phyloP scores from a whole-genome alignment of 2,797 vertebrate species.

The Geotrypetes seraphini region DNA sequence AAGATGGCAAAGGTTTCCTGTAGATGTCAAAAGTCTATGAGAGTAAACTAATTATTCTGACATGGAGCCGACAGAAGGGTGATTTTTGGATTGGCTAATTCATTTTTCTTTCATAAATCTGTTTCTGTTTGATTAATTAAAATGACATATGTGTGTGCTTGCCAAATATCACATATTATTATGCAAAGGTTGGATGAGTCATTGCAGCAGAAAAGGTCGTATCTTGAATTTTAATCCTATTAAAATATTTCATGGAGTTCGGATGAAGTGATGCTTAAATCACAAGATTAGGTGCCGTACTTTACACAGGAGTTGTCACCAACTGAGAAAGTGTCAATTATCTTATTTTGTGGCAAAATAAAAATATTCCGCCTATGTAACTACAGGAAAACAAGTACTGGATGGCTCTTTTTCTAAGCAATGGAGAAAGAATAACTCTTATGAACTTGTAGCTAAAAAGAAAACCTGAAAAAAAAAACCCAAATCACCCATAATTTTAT shows the following conservation, averaged over 20 bases:
- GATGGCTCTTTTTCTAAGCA: too few species aligned
- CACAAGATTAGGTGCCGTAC: neutral
- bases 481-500: too few species aligned
- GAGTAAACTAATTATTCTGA: slow-evolving; percentile 39
- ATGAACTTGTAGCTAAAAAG: too few species aligned
- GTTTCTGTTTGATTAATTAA: slow-evolving; percentile 51
- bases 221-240: slow-evolving; percentile 34
- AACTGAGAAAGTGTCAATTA: neutral
- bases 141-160: slow-evolving; percentile 39
- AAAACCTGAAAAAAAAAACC: too few species aligned
- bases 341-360: too few species aligned
- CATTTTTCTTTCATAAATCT: slow-evolving; percentile 36
- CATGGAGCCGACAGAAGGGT: slow-evolving; percentile 26
- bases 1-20: slow-evolving; percentile 23
- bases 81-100: slow-evolving; percentile 27
- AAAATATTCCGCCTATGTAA: too few species aligned
- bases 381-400: too few species aligned
- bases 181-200: slow-evolving; percentile 44
- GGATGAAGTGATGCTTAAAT: slow-evolving; percentile 1
- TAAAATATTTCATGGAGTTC: slow-evolving; percentile 17
- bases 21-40: slow-evolving; percentile 27
- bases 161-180: slow-evolving; percentile 45
- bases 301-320: slow-evolving; percentile 1
- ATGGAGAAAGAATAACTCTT: too few species aligned
- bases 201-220: slow-evolving; percentile 42